Base-by-base conservation (phyloP, 92 coral and sea anemone genomes). In the Zoanthus gigantus region DNA sequence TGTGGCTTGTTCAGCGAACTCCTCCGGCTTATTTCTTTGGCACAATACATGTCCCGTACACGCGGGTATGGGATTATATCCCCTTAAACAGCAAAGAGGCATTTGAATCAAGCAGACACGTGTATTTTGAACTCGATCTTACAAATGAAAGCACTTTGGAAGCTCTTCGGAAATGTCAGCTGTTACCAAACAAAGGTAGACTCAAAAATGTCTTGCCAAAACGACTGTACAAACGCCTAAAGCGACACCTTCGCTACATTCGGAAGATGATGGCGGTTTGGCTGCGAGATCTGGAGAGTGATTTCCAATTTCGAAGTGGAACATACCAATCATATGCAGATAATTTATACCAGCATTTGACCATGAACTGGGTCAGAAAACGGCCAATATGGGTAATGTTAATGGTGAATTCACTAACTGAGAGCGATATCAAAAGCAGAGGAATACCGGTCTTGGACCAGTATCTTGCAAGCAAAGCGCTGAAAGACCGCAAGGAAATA, bases 321-420 rank as follows among this genome's bases (percentile, higher is more conserved):
- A 88, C 87, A 52, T 90, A 87, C 85, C 88, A 80, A 1, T 94
- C 95, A 0, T 90, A 89, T 86, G 96, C 98, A 14, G 77, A 86
- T 79, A 88, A 83, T 57, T 89, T 95, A 75, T 97, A 87, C 90
- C 92, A 92, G 86, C 92, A 92, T 57, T 85, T 97, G 89, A 97
- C 99, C 15, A 90, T 90, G 76, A 92, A 97, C 89, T 97, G 99
- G 99, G 77, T 90, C 60, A 87, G 86, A 71, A 97, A 97, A 81
- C 92, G 99, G 65, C 99, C 99, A 1, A 97, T 97, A 84, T 97
- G 99, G 99, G 90, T 95, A 4, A 97, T 97, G 99, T 87, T 97
- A 42, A 81, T 97, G 97, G 94, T 97, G 11, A 97, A 97, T 86
- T 94, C 98, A 44, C 88, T 97, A 56, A 93, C 98, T 46, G 98